These are phyloP conservation scores for Eptesicus fuscus DNA, from an alignment of 2,113 vertebrate species.

Conservation along the genomic window DNA sequence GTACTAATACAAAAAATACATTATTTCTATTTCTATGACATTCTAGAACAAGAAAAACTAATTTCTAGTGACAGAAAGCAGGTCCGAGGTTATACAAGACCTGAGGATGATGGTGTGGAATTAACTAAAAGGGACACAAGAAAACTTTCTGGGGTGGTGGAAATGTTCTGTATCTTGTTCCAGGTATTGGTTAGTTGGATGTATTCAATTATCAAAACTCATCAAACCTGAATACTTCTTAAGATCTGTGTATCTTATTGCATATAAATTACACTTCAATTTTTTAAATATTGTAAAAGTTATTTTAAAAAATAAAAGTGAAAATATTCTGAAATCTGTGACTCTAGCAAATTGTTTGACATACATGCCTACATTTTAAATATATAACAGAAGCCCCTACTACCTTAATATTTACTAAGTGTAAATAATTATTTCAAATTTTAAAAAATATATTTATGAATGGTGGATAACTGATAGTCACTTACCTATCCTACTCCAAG, in stretches of 20 bases:
- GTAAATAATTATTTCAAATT: slow-evolving; percentile 23
- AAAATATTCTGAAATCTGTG: slow-evolving; percentile 34
- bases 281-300: not conserved
- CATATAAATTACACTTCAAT: slow-evolving; percentile 11
- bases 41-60: slow-evolving; percentile 15
- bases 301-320: not conserved
- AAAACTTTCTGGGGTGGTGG: not conserved
- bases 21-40: slow-evolving; percentile 30
- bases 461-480: not conserved
- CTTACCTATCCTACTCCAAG: not conserved
- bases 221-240: not conserved
- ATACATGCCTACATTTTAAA: slow-evolving; percentile 30
- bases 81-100: not conserved
- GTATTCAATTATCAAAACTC: slow-evolving; percentile 2
- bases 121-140: not conserved
- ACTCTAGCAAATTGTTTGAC: not conserved
- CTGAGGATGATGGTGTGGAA: not conserved
- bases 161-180: slow-evolving; percentile 9
- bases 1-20: not conserved
- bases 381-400: not conserved
- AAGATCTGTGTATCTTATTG: not conserved
- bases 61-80: slow-evolving; percentile 15
- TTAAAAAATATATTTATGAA: slow-evolving; percentile 2
- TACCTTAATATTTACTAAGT: slow-evolving; percentile 35
- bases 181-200: not conserved